Evolutionary conservation across 1,140 invertebrate genomes (phyloP).

Genomic region (Aphelinus atriplicis): DNA sequence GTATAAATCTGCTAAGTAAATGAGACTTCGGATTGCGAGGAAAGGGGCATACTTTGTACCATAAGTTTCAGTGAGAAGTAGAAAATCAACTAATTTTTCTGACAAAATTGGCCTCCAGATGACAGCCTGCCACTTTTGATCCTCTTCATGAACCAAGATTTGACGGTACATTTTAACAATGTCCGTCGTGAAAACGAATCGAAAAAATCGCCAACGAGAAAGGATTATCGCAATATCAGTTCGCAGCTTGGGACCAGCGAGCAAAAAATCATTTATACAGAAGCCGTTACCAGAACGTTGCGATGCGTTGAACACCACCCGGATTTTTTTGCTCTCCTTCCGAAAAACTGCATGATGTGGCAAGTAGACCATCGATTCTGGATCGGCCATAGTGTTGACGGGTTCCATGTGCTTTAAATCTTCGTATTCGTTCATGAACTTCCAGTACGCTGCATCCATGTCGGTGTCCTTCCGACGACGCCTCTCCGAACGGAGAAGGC

Average conservation of each 20-base stretch:
- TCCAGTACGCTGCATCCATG: no score
- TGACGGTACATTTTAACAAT: slow-evolving; percentile 47
- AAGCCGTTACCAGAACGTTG: slow-evolving; percentile 39
- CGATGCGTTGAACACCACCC: slow-evolving; percentile 56
- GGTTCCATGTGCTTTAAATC: no score
- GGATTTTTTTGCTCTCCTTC: slow-evolving; percentile 1
- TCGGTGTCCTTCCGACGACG: no score
- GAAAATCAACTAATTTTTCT: background rate
- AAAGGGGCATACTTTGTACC: slow-evolving; percentile 43
- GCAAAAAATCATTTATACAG: slow-evolving; percentile 53
- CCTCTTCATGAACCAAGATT: slow-evolving; percentile 39
- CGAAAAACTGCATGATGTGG: slow-evolving; percentile 44
- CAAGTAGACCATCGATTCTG: slow-evolving; percentile 10
- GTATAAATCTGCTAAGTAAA: slow-evolving; percentile 41
- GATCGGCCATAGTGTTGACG: no score
- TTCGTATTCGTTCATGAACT: no score
- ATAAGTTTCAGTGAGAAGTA: slow-evolving; percentile 50
- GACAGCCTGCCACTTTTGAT: slow-evolving; percentile 27
- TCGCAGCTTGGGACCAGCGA: slow-evolving; percentile 36
- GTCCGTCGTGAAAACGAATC: slow-evolving; percentile 42
- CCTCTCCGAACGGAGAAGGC: no score
- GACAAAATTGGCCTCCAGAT: background rate
- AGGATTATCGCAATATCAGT: slow-evolving; percentile 23
- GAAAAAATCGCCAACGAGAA: slow-evolving; percentile 21
- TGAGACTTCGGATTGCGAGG: slow-evolving; percentile 45